Base-by-base conservation (phyloP, 2,888 invertebrate species). In the Chrysolina oricalcia region DNA sequence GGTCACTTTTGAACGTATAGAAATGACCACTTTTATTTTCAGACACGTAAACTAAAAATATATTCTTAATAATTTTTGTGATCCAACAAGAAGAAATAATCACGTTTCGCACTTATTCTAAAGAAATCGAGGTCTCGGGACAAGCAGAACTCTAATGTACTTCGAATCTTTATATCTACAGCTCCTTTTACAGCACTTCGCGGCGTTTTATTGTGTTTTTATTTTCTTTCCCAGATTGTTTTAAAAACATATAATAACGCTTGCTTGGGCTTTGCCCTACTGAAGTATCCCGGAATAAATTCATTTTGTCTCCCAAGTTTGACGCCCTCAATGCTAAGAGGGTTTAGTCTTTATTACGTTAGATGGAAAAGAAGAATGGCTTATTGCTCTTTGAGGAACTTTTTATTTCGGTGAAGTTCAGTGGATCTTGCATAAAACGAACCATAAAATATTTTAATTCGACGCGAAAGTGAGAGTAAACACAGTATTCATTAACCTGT, bases 281-380 rank as follows among this genome's bases (percentile, higher is more conserved):
- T 27, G 27, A n/a, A 59, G 27, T n/a, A 27, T n/a, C 8, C 59
- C 8, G 15, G 59, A 23, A 56, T 21, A 56, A 56, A 56, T 56
- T 23, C 21, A 35, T 50, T 68, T 68, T 68, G 68, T 19, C 17
- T 35, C 48, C 48, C 48, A 21, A 53, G 21, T 53, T 53, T 53
- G 53, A 53, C 19, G 53, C 41, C 43, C 43, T 41, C 59, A 69
- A 69, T 69, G 59, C 69, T 59, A 69, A 69, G 41, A 69, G 69
- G 59, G 69, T 59, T 69, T 23, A n/a, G 56, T 59, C 43, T 69
- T 69, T 69, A 69, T 41, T 69, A 19, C 69, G 19, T 19, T 59
- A 59, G n/a, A 59, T 19, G 19, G 41, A 56, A 13, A 41, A 43
- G 56, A 56, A 21, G 27, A 59, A 59, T 59, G 59, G 27, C 59